Evolutionary conservation across 1,140 invertebrate species (phyloP).

Genomic region (Acromyrmex echinatior): DNA sequence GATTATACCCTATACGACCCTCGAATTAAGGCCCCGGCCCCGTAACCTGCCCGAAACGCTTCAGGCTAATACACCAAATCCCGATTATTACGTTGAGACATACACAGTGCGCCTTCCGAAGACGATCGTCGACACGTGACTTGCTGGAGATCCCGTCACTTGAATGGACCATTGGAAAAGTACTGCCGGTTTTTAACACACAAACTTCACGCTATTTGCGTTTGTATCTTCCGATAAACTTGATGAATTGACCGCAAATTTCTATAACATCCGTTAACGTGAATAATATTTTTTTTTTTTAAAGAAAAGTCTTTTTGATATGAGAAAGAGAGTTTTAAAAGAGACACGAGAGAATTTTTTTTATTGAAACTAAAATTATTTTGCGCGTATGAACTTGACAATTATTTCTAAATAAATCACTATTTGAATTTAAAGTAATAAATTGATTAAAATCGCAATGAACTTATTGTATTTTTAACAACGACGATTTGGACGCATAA

Average conservation of each 20-base stretch:
- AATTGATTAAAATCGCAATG: background rate
- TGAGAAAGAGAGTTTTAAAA: no score
- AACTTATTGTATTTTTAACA: background rate
- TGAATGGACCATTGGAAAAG: background rate
- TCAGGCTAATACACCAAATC: constrained; percentile 77
- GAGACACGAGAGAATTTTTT: background rate
- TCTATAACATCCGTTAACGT: constrained; percentile 3
- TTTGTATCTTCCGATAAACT: background rate
- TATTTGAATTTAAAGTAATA: background rate
- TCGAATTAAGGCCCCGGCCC: constrained; percentile 77
- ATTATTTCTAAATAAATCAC: background rate
- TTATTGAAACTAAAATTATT: background rate
- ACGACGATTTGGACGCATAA: background rate
- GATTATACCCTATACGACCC: constrained; percentile 81
- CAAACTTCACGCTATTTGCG: constrained; percentile 40
- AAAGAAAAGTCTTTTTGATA: background rate
- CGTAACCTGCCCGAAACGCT: constrained; percentile 79
- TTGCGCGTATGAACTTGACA: background rate
- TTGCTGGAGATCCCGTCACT: constrained; percentile 43
- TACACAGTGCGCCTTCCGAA: constrained; percentile 44
- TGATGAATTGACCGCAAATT: background rate
- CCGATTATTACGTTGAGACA: constrained; percentile 75
- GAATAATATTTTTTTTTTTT: constrained; percentile 24
- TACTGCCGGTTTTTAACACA: constrained; percentile 29
- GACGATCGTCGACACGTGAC: constrained; percentile 69